Evolutionary conservation across 2,888 invertebrate genomes (phyloP).

Genomic region (Microplitis deprimator): DNA sequence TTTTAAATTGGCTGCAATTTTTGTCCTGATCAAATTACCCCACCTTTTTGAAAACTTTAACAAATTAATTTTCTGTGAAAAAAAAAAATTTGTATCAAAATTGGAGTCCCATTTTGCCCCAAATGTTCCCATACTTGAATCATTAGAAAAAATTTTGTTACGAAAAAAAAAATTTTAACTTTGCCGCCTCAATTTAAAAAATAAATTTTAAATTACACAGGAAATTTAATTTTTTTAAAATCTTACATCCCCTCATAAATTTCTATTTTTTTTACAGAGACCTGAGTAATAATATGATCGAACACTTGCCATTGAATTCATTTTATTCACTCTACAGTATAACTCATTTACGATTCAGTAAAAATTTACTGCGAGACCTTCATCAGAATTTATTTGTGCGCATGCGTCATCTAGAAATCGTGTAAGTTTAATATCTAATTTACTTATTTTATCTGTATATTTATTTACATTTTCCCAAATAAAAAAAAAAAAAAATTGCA

Average conservation of each 20-base stretch:
- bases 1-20: too few relatives aligned
- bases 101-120: too few relatives aligned
- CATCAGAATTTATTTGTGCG: conserved; percentile 63
- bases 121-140: too few relatives aligned
- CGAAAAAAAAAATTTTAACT: too few relatives aligned
- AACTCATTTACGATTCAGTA: conserved; percentile 63
- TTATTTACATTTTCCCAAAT: neutral
- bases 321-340: conserved; percentile 63
- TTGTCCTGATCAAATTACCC: too few relatives aligned
- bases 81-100: too few relatives aligned
- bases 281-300: conserved; percentile 63
- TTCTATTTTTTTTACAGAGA: conserved; percentile 58
- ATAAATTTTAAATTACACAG: too few relatives aligned
- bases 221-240: too few relatives aligned
- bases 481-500: conserved; percentile 45
- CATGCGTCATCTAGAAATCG: conserved; percentile 63
- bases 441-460: neutral
- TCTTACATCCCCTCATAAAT: neutral
- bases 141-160: too few relatives aligned
- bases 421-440: conserved; percentile 55
- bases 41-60: too few relatives aligned
- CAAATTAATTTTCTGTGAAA: too few relatives aligned
- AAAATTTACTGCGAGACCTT: conserved; percentile 62
- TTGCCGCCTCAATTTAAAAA: too few relatives aligned
- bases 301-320: conserved; percentile 65